Evolutionary conservation across 1,140 invertebrate genomes (phyloP).

Genomic region (Portunus trituberculatus): DNA sequence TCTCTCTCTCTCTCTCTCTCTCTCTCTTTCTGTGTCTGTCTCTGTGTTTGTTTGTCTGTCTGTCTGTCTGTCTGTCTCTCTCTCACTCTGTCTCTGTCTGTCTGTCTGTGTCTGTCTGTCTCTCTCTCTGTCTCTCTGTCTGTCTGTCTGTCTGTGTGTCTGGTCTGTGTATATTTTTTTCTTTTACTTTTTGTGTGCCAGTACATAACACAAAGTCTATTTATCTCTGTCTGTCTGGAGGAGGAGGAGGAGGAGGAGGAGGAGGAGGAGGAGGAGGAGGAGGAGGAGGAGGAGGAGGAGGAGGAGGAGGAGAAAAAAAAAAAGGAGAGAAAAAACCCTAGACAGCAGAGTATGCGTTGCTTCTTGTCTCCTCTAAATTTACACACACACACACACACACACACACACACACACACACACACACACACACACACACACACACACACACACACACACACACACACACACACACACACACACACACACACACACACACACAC

Average conservation of each 20-base stretch:
- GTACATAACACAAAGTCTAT: neutral
- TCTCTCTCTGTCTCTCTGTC: neutral
- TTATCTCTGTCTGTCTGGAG: neutral
- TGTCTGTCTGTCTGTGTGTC: neutral
- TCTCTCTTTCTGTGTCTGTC: too few relatives aligned
- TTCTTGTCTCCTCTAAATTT: neutral
- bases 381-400: conserved; percentile 20
- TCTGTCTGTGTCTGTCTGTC: neutral
- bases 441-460: conserved; percentile 5
- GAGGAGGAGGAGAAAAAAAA: neutral
- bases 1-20: too few relatives aligned
- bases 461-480: conserved; percentile 20
- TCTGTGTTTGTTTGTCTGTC: too few relatives aligned
- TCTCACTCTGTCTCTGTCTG: too few relatives aligned
- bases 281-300: neutral
- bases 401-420: conserved; percentile 20
- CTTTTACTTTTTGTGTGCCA: too few relatives aligned
- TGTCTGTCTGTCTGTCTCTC: too few relatives aligned
- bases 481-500: conserved; percentile 20
- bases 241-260: neutral
- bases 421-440: neutral
- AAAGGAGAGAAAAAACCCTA: neutral
- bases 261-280: neutral
- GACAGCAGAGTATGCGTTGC: neutral
- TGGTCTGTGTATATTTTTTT: neutral